These are phyloP conservation scores for Meloidogyne hapla DNA, from an alignment of 1,140 invertebrate species.

Conservation along the genomic window DNA sequence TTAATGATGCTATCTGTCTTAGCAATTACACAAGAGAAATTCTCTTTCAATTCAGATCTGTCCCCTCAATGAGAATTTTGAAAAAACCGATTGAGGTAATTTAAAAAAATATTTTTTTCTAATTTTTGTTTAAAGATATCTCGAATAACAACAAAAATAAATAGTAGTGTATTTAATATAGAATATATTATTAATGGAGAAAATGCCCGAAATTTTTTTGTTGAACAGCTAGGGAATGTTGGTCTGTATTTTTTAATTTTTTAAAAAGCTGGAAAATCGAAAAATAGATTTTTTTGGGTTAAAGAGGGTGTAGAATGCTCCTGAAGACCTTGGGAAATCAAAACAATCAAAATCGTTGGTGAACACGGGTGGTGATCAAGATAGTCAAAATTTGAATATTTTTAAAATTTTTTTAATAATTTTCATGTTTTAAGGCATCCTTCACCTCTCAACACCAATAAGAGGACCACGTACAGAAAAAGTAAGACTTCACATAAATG, in stretches of 20 bases:
- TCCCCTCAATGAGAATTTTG: slow-evolving; percentile 37
- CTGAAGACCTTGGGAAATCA: too few species aligned
- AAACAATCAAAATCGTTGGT: too few species aligned
- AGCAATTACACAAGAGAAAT: slow-evolving; percentile 60
- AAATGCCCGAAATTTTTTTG: slow-evolving; percentile 26
- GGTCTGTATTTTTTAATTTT: slow-evolving; percentile 24
- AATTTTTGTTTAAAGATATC: slow-evolving; percentile 30
- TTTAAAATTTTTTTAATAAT: too few species aligned
- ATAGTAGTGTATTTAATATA: slow-evolving; percentile 17
- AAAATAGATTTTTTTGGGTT: too few species aligned
- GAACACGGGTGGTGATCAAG: too few species aligned
- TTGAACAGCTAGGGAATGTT: slow-evolving; percentile 35
- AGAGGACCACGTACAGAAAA: neutral
- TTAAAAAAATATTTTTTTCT: slow-evolving; percentile 10
- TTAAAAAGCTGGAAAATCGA: too few species aligned
- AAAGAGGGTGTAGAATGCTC: too few species aligned
- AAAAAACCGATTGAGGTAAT: slow-evolving; percentile 29
- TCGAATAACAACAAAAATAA: slow-evolving; percentile 32
- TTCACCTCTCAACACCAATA: slow-evolving; percentile 27
- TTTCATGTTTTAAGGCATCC: slow-evolving; percentile 33
- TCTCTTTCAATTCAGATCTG: slow-evolving; percentile 59
- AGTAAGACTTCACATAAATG: slow-evolving; percentile 20
- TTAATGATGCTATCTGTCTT: slow-evolving; percentile 48
- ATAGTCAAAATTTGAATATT: too few species aligned
- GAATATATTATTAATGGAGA: slow-evolving; percentile 33